Evolutionary conservation across 1,140 invertebrate species (phyloP).

Genomic region (Pomacea maculata): DNA sequence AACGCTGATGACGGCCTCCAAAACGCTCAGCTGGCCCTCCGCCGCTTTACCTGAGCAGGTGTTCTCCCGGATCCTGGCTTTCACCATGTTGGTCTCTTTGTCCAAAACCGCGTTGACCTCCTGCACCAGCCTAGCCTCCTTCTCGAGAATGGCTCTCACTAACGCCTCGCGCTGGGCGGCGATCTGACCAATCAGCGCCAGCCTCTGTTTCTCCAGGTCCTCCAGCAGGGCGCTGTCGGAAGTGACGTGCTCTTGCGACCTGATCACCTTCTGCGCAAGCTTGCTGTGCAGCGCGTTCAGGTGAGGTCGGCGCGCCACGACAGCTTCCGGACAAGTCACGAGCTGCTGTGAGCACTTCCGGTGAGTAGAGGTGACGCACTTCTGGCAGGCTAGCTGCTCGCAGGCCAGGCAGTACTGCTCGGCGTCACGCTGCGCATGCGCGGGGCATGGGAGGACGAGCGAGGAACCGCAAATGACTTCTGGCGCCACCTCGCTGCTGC

Average conservation of each 20-base stretch:
- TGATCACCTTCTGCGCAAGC: constrained; percentile 13
- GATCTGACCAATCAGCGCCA: constrained; percentile 11
- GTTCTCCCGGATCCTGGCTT: neutral
- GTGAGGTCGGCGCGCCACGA: neutral
- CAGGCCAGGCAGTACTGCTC: constrained; percentile 26
- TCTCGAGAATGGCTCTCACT: constrained; percentile 14
- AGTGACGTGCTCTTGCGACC: neutral
- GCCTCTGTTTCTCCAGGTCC: constrained; percentile 18
- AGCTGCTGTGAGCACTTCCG: constrained; percentile 22
- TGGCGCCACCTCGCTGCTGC: neutral
- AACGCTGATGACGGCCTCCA: constrained; percentile 25
- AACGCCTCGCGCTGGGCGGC: constrained; percentile 10
- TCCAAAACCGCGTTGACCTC: constrained; percentile 17
- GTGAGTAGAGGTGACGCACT: constrained; percentile 29
- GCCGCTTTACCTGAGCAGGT: neutral
- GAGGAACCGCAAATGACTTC: neutral
- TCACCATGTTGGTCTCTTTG: neutral
- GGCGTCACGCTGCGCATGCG: constrained; percentile 22
- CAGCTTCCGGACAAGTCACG: constrained; percentile 16
- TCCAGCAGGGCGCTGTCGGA: neutral
- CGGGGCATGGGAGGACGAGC: constrained; percentile 4
- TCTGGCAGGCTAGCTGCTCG: constrained; percentile 25
- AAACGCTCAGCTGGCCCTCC: constrained; percentile 18
- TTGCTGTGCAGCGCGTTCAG: constrained; percentile 22
- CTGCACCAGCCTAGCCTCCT: constrained; percentile 20